Evolutionary conservation across 1,140 invertebrate genomes (phyloP), one percentile per base, ranked within the genome.

Genomic region (Heliothis virescens): DNA sequence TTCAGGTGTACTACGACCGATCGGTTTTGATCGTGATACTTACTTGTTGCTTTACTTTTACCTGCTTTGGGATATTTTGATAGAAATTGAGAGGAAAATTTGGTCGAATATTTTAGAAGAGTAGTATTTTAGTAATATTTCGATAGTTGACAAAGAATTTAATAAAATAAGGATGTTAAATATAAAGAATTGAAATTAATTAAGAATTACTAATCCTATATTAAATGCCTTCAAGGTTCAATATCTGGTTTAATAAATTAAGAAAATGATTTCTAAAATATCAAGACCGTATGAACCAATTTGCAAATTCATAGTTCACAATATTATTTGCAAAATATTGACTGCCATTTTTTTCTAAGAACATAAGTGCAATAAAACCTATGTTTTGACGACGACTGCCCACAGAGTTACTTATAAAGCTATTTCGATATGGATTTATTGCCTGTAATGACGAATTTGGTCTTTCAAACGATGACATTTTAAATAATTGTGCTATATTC

Each of bases 321-420:
- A 5, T 63, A 63, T 50, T 50, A 62, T 75, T 60, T 50, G 21
- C 57, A 21, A 18, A 73, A 59, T 9, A 69, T 26, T 3, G 65
- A 29, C 21, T 34, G 34, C 53, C 7, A 13, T 41, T 57, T 78
- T 78, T 76, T 82, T 82, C 65, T 72, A 52, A 72, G 65, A 82
- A 72, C 18, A 77, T 47, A 65, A 65, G 29, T 60, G 52, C 21
- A 29, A 79, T 65, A 53, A 69, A 67, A 77, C 55, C 79, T 48
- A 80, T 85, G 78, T 85, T 85, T 83, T 85, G 82, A 85, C 79
- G 79, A 80, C 34, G 79, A 79, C 79, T 80, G 77, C 82, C 79
- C 81, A 81, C 83, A 81, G 80, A 67, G 81, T 72, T 77, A 74
- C 63, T 79, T 62, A 52, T 50, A 75, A 75, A 62, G 21, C 72